These are phyloP conservation scores for Styela plicata DNA, from an alignment of 23 tunicate genomes.

Conservation along the genomic window DNA sequence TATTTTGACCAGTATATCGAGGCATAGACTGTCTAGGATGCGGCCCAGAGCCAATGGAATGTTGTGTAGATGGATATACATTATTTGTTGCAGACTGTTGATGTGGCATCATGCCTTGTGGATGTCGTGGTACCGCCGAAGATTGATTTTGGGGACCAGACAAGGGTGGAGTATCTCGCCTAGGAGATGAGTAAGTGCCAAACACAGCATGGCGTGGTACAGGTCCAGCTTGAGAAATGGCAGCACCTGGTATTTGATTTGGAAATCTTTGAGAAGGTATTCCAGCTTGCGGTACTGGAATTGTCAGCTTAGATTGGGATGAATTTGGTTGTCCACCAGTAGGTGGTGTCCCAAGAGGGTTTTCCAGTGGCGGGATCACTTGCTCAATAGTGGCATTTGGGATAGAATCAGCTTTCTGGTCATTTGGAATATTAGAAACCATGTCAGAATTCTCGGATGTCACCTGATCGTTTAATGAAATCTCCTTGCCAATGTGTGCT, in stretches of 20 bases:
- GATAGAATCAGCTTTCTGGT: background rate
- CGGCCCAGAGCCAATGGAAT: background rate
- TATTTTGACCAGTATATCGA: background rate
- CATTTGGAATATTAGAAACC: background rate
- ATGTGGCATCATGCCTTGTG: background rate
- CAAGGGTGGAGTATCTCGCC: background rate
- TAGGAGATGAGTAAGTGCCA: background rate
- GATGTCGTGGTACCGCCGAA: background rate
- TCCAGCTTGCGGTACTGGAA: background rate
- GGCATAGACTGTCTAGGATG: background rate
- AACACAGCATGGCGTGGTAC: background rate
- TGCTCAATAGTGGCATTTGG: background rate
- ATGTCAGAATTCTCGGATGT: background rate
- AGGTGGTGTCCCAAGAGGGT: background rate
- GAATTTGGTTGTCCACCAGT: background rate
- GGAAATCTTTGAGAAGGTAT: background rate
- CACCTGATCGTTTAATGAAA: too few relatives aligned
- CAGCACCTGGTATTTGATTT: background rate
- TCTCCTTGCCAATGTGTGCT: too few relatives aligned
- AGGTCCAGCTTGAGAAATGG: background rate
- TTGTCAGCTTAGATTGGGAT: background rate
- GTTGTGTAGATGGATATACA: background rate
- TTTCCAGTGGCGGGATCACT: background rate
- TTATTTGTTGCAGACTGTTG: background rate
- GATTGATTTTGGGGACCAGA: constrained; percentile 2